Evolutionary conservation across 2,888 invertebrate genomes (phyloP).

Genomic region (Hybos culiciformis): DNA sequence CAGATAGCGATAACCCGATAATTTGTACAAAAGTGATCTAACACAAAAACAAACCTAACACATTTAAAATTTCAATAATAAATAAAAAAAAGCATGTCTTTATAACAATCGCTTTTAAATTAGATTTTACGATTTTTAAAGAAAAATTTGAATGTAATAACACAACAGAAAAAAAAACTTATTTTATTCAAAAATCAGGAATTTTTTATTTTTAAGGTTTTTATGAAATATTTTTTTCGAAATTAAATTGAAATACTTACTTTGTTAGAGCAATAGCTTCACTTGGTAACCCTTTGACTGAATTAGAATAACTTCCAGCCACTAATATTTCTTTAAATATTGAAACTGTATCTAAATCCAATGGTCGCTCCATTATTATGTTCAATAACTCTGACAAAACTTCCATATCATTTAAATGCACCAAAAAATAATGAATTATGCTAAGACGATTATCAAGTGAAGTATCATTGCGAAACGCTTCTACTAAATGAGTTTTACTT

Average conservation of each 20-base stretch:
- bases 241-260: background rate
- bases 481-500: conserved; percentile 49
- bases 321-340: conserved; percentile 71
- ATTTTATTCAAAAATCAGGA: too few species aligned
- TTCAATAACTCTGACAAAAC: conserved; percentile 57
- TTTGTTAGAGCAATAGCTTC: conserved; percentile 51
- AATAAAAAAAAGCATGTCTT: too few species aligned
- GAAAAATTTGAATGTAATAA: too few species aligned
- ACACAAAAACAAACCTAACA: too few species aligned
- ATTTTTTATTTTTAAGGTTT: too few species aligned
- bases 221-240: too few species aligned
- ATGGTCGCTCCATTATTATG: conserved; percentile 44
- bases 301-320: conserved; percentile 55
- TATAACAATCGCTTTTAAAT: too few species aligned
- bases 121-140: too few species aligned
- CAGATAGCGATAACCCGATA: too few species aligned
- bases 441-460: conserved; percentile 59
- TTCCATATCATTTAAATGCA: conserved; percentile 62
- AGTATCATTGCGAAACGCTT: conserved; percentile 53
- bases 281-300: conserved; percentile 56
- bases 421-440: conserved; percentile 68
- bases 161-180: too few species aligned
- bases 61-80: too few species aligned
- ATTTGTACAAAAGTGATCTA: too few species aligned
- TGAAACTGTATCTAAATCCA: conserved; percentile 41